These are phyloP conservation scores for Esox masquinongy DNA, from an alignment of 2,797 vertebrate species.

Conservation along the genomic window DNA sequence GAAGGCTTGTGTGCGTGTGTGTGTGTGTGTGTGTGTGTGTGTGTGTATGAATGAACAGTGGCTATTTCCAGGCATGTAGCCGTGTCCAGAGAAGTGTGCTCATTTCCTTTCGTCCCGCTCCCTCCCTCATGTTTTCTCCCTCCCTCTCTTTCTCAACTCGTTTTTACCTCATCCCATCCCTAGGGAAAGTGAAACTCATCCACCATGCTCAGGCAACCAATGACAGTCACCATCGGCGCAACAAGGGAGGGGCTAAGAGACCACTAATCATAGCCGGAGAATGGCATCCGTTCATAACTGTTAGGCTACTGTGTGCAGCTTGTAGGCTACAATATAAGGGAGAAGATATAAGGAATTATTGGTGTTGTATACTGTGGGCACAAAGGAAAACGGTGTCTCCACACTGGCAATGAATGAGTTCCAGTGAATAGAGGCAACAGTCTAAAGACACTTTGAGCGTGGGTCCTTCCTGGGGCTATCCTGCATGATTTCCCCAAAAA, in stretches of 20 bases:
- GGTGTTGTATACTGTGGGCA: background rate
- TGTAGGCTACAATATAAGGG: background rate
- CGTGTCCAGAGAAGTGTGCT: background rate
- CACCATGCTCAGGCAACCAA: background rate
- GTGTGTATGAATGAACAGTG: background rate
- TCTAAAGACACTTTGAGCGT: slow-evolving; percentile 32
- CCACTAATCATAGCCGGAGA: background rate
- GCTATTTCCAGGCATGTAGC: slow-evolving; percentile 3
- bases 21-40: background rate
- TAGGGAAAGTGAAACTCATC: background rate
- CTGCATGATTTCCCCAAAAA: too few species aligned
- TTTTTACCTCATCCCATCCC: slow-evolving; percentile 2
- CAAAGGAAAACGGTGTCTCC: background rate
- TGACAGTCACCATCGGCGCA: background rate
- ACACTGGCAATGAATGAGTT: slow-evolving; percentile 10
- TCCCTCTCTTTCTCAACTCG: background rate
- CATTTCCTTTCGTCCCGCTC: background rate
- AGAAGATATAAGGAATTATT: too few species aligned
- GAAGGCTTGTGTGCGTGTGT: background rate
- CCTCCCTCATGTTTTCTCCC: background rate
- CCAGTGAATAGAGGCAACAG: slow-evolving; percentile 19
- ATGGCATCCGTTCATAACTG: slow-evolving; percentile 1
- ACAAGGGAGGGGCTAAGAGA: background rate
- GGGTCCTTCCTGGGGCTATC: slow-evolving; percentile 1
- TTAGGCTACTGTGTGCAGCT: background rate